Base-by-base conservation (phyloP, 1,140 invertebrate species). In the Pogonomyrmex californicus region DNA sequence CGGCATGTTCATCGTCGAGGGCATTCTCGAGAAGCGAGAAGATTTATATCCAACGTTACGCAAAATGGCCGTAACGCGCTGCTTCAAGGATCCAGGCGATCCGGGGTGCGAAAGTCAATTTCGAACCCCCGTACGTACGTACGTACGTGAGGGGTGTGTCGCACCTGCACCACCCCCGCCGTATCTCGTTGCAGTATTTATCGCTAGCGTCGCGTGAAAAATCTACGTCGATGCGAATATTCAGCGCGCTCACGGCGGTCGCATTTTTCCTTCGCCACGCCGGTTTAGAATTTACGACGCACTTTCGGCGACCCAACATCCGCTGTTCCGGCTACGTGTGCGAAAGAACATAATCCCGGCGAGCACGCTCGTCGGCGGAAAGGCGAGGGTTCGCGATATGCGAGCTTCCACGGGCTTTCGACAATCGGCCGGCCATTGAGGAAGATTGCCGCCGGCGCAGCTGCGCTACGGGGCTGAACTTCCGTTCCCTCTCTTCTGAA, bases 301-400 rank as follows among this genome's bases (percentile, higher is more conserved):
- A 38, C 71, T 89, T 87, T 78, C 51, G 38, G 73, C 63, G 65
- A 78, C 86, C 86, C 86, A 49, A 63, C 73, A 79, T 89, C 38
- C 41, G 58, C 33, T 30, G 36, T 38, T 9, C 66, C 14, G 36
- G 17, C 30, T 58, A 17, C 58, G 49, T 33, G 38, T 17, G 14
- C 9, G 76, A 68, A 68, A 71, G 70, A 82, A 87, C 47, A 36
- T 86, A 87, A 88, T 87, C 77, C 71, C n/a, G 12, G n/a, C 36
- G 12, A 17, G 33, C n/a, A 33, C 56, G 56, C 3, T 68, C 49
- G 44, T 23, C 38, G 30, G 17, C 66, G 49, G 7, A 38, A 41
- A 51, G 51, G 30, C 30, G 30, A 70, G 36, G 51, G 14, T 44
- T 60, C 47, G 63, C 60, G 47, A 14, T 17, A 38, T 7, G 66